Evolutionary conservation across 2,113 vertebrate genomes (phyloP), one percentile per base, ranked within the genome.

Genomic region (Mastomys natalensis): DNA sequence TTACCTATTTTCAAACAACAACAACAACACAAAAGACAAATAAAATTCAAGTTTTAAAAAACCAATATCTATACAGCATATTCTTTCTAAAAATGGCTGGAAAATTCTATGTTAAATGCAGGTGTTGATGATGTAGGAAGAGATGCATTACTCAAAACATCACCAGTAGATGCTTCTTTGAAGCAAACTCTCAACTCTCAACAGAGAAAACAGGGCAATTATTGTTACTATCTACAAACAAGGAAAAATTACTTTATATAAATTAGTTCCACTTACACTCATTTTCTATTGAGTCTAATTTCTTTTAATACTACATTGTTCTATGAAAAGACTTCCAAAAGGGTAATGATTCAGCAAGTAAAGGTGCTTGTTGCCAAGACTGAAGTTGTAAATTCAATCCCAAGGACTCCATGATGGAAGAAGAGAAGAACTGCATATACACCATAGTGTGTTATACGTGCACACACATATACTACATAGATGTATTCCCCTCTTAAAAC

Each of bases 61-160:
- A 81, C 86, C 22, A 74, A 89, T 72, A 1, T 73, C 82, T 84
- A 87, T 15, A 85, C 13, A 95, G 70, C 48, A 64, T 15, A 88
- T 48, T 92, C 24, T 48, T 58, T 55, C 58, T 13, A 86, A 96
- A 96, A 95, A 60, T 87, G 34, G n/a, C 29, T 94, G 22, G 7
- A 53, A 82, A 94, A 92, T 77, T 94, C 92, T n/a, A 82, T 73
- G 48, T 58, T 64, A 95, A 94, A 91, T 19, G 31, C 51, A 86
- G 40, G 66, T 89, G 58, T 5, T 91, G 34, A 40, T 58, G 24
- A 74, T 64, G 72, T 93, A 43, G 43, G n/a, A 90, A 91, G 16
- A 85, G 48, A 11, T 60, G 4, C 45, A 58, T 85, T 8, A 86
- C 12, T 73, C 13, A 92, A 86, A 43, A 93, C 34, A 70, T 64